Evolutionary conservation across 2,113 vertebrate genomes (phyloP), one percentile per base, ranked within the genome.

Genomic region (Psilopogon haemacephalus): DNA sequence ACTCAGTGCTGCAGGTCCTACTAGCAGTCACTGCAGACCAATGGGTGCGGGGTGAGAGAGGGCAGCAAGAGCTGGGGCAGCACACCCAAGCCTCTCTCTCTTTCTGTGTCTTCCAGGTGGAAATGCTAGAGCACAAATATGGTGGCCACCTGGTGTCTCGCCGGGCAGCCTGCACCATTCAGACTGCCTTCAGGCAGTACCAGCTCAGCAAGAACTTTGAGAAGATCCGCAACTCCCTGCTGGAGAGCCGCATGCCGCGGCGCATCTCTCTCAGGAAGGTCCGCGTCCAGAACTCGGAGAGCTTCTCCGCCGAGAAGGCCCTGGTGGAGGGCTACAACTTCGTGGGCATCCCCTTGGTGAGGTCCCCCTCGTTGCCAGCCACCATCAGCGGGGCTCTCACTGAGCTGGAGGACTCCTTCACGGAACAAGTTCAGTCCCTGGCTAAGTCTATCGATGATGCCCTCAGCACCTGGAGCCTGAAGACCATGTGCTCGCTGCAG

Each of bases 181-280:
- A 99, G 97, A 99, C 98, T 1, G 99, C 99, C 5, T 99, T 99
- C 97, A 98, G 99, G 82, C 99, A 99, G 97, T 99, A 99, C 95
- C 99, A 99, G 97, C 99, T 99, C 94, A 99, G 99, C 98, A 99
- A 99, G 97, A 99, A 99, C 98, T 99, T 99, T 63, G 99, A 99
- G 96, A 99, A 99, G 97, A 99, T 99, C 92, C 98, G 99, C 40
- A 99, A 99, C 97, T 99, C 99, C 0, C 98, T 99, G 63, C 98
- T 99, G 28, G 99, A 99, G 96, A 99, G 99, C 93, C 98, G 99
- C 90, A 97, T 99, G 92, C 99, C 99, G 0, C 98, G 99, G 17
- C 98, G 99, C 46, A 99, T 99, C 96, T 99, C 99, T 15, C 96
- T 99, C 96, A 98, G 98, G 85, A 98, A 98, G 52, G 98, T 98